Evolutionary conservation across 2,888 invertebrate genomes (phyloP).

Genomic region (Papilio elwesi): DNA sequence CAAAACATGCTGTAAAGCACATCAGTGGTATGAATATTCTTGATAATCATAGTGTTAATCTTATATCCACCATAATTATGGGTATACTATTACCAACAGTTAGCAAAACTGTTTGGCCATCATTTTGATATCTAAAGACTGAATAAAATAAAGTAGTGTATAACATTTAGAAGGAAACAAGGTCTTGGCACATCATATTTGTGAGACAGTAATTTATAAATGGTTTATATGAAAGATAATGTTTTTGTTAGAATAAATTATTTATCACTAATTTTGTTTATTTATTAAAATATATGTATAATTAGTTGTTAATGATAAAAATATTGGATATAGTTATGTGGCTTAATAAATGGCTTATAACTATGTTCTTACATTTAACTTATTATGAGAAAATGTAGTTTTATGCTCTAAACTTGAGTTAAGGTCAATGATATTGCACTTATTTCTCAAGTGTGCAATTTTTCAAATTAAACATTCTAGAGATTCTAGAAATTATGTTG

Average conservation of each 20-base stretch:
- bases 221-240: background rate
- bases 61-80: constrained; percentile 90
- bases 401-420: too few species aligned
- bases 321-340: too few species aligned
- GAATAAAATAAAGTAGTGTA: background rate
- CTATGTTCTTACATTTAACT: too few species aligned
- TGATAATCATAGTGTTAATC: constrained; percentile 95
- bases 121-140: constrained; percentile 50
- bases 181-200: background rate
- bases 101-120: constrained; percentile 67
- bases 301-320: background rate
- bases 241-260: constrained; percentile 13
- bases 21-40: constrained; percentile 90
- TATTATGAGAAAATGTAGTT: too few species aligned
- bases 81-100: constrained; percentile 88
- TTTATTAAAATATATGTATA: background rate
- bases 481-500: too few species aligned
- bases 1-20: constrained; percentile 88
- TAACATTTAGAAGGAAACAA: constrained; percentile 2
- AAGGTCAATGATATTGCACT: too few species aligned
- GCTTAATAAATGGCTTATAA: too few species aligned
- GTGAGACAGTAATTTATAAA: background rate
- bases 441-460: too few species aligned
- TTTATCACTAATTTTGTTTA: background rate
- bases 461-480: too few species aligned